Evolutionary conservation across 2,113 vertebrate genomes (phyloP), one percentile per base, ranked within the genome.

Genomic region (Microtus oregoni): DNA sequence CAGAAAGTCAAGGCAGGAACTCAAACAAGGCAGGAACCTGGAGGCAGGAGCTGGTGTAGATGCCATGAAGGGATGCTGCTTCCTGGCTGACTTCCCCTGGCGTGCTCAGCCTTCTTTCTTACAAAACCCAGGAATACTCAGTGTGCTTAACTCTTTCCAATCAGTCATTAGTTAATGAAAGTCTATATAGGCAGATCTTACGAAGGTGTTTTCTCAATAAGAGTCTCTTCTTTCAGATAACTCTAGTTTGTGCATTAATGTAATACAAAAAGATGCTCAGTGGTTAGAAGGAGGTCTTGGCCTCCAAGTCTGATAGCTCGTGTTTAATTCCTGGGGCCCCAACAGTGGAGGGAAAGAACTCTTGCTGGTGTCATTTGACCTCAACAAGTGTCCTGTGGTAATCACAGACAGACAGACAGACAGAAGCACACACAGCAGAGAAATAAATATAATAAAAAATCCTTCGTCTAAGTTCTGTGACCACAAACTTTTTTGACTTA

Each of bases 401-500:
- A 52, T 22, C 19, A 47, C 30, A 87, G n/a, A 65, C 41, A 67
- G n/a, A 47, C 82, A 47, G 44, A 82, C 7, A 85, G n/a, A 86
- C 10, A 50, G 30, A 68, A 11, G 67, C 7, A 67, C 61, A 85
- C 38, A 44, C 38, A 65, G 9, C 19, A 50, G 41, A 35, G 5
- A 86, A 47, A 86, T 32, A 68, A 86, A 68, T 50, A 65, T 13
- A 86, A 67, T 86, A 47, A 32, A 67, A 50, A 44, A 12, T 8
- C 2, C 38, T 97, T 96, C 91, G 85, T 98, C 96, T 96, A 94
- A n/a, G 96, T 96, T 97, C 97, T 96, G 88, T 86, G 98, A 93
- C 97, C 96, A 97, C 96, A 94, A 96, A 94, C 92, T 98, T 97
- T 97, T 98, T 97, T 98, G 94, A 97, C 95, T 98, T 86, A 92